These are phyloP conservation scores for Adineta ricciae DNA, from an alignment of 2,888 invertebrate genomes.

Conservation along the genomic window DNA sequence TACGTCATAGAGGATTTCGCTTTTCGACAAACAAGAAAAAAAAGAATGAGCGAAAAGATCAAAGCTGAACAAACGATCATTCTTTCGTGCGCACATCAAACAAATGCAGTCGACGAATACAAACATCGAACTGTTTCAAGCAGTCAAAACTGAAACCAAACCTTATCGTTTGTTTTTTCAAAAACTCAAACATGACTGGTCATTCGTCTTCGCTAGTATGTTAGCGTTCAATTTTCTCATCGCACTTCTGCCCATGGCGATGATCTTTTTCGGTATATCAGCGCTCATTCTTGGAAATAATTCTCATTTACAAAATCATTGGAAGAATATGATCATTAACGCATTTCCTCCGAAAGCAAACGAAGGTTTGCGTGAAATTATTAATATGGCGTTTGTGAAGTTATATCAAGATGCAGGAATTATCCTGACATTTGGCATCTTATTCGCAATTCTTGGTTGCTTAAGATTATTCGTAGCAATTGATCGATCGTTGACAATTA, in stretches of 20 bases:
- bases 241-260: neutral
- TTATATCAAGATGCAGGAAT: neutral
- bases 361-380: neutral
- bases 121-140: neutral
- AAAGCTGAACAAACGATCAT: too few species aligned
- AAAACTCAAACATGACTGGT: conserved; percentile 15
- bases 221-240: conserved; percentile 8
- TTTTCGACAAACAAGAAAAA: too few species aligned
- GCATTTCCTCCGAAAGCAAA: neutral
- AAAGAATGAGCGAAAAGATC: too few species aligned
- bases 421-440: neutral
- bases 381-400: neutral
- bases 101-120: neutral
- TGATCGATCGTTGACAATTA: neutral
- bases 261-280: conserved; percentile 10
- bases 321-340: neutral
- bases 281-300: neutral
- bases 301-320: neutral
- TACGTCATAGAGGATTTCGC: too few species aligned
- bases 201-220: neutral
- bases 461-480: conserved; percentile 11
- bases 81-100: too few species aligned
- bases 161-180: conserved; percentile 10
- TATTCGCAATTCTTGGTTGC: conserved; percentile 8
- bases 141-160: neutral